These are phyloP conservation scores for Huso huso DNA, from an alignment of 2,797 vertebrate species.

Conservation along the genomic window DNA sequence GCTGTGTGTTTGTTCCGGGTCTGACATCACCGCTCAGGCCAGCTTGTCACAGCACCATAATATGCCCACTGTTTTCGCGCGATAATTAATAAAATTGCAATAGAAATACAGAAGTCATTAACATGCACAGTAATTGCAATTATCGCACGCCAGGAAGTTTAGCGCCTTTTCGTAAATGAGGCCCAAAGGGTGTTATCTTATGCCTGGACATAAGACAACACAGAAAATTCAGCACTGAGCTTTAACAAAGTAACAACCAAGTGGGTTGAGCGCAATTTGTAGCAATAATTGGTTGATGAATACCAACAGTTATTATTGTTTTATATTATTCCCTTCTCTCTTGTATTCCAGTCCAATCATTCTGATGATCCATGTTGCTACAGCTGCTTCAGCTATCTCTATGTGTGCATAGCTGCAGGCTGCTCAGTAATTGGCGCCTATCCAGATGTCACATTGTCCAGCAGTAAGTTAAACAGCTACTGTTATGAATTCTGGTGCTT, in stretches of 20 bases:
- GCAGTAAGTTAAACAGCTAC: slow-evolving; percentile 27
- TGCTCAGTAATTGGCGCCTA: slow-evolving; percentile 54
- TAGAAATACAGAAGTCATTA: too few species aligned
- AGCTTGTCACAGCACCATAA: too few species aligned
- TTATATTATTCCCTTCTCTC: too few species aligned
- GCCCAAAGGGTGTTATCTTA: too few species aligned
- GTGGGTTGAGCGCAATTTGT: slow-evolving; percentile 23
- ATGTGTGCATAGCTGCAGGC: slow-evolving; percentile 38
- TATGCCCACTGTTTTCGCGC: too few species aligned
- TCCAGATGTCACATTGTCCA: slow-evolving; percentile 45
- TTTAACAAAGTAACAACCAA: slow-evolving; percentile 17
- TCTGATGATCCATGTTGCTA: slow-evolving; percentile 5
- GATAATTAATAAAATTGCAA: too few species aligned
- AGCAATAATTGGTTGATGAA: not conserved
- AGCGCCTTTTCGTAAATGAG: too few species aligned
- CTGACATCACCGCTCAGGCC: too few species aligned
- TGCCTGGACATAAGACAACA: too few species aligned
- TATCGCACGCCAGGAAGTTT: too few species aligned
- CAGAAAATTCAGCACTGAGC: slow-evolving; percentile 19
- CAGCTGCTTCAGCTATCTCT: not conserved
- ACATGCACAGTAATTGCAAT: too few species aligned
- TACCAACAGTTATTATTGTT: not conserved
- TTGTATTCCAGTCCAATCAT: not conserved
- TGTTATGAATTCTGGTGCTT: slow-evolving; percentile 27
- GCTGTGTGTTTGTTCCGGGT: too few species aligned